These are phyloP conservation scores for Microtus pennsylvanicus DNA, from an alignment of 2,113 vertebrate species.

Conservation along the genomic window DNA sequence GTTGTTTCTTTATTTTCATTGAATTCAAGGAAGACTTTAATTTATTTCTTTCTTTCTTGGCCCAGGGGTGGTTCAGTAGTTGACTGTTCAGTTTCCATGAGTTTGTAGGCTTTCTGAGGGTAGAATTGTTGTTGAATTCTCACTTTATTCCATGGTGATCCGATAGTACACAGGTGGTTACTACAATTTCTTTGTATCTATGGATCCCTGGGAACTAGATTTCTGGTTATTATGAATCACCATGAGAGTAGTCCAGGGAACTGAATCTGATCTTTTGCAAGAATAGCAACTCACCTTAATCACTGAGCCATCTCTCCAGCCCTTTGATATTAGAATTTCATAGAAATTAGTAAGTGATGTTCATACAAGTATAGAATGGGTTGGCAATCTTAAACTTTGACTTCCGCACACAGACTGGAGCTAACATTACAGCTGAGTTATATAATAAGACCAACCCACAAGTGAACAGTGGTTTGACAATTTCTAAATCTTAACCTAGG, in stretches of 20 bases:
- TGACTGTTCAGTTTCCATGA: too few species aligned
- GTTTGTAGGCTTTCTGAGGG: too few species aligned
- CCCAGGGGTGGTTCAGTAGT: too few species aligned
- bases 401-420: neutral
- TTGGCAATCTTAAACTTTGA: neutral
- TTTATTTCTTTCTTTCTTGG: too few species aligned
- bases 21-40: too few species aligned
- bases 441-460: neutral
- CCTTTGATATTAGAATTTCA: neutral
- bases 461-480: neutral
- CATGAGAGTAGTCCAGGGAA: neutral
- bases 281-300: neutral
- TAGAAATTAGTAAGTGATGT: neutral
- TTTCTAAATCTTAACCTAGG: neutral
- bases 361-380: neutral
- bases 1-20: too few species aligned
- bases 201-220: too few species aligned
- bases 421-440: neutral
- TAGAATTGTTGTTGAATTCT: too few species aligned
- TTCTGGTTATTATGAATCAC: neutral
- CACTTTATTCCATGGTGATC: too few species aligned
- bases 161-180: too few species aligned
- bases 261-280: neutral
- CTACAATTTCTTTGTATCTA: too few species aligned
- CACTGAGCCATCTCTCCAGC: neutral